A percentile compares a stretch with the other conserved stretches of the same genome.
phyloP scores from a whole-genome alignment of 2,888 invertebrate species.

The Arge pagana region DNA sequence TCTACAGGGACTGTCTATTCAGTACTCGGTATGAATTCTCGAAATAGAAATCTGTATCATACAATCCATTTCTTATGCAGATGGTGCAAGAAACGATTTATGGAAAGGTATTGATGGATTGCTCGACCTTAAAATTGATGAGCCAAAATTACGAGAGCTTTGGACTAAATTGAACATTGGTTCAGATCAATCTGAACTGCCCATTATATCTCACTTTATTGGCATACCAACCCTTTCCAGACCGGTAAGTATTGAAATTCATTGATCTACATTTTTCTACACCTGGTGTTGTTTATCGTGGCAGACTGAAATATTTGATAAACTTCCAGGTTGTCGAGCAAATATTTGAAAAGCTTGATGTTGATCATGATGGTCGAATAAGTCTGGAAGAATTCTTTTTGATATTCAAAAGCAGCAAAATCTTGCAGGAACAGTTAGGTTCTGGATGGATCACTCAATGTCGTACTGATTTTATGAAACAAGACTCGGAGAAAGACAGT shows the following conservation, averaged over 20 bases:
- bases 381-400: constrained; percentile 70
- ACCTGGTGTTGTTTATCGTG: background rate
- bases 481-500: constrained; percentile 36
- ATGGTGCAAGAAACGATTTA: constrained; percentile 13
- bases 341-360: constrained; percentile 69
- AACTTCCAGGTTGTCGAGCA: constrained; percentile 62
- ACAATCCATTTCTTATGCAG: background rate
- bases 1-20: no score
- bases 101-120: constrained; percentile 15
- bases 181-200: constrained; percentile 66
- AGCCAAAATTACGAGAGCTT: constrained; percentile 67
- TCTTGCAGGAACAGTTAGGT: constrained; percentile 37
- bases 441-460: constrained; percentile 40
- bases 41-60: no score
- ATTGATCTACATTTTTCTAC: constrained; percentile 10
- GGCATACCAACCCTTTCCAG: constrained; percentile 69
- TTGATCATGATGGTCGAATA: constrained; percentile 67
- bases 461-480: constrained; percentile 37
- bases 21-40: no score
- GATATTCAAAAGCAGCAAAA: constrained; percentile 63
- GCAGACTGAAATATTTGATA: no score
- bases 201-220: constrained; percentile 68
- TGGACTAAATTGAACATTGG: constrained; percentile 69
- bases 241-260: constrained; percentile 58
- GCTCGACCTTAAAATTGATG: constrained; percentile 53